phyloP scores from a whole-genome alignment of 2,113 vertebrate genomes.

The Marcusenius ussheri region DNA sequence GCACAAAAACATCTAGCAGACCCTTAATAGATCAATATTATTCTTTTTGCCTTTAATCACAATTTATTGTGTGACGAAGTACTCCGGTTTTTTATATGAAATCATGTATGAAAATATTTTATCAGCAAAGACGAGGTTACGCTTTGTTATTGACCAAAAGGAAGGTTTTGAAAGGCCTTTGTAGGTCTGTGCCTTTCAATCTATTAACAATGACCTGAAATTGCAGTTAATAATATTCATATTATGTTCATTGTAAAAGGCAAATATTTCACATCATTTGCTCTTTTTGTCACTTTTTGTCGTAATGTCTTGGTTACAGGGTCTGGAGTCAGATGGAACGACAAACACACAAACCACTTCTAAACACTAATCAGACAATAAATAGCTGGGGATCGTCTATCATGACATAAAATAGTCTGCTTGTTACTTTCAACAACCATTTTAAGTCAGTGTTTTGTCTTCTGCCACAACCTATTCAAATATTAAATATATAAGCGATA shows the following conservation, averaged over 20 bases:
- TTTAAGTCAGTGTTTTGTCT: neutral
- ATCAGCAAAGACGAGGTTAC: neutral
- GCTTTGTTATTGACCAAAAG: neutral
- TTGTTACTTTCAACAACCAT: neutral
- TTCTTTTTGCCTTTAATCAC: neutral
- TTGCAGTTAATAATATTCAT: neutral
- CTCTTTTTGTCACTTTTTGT: neutral
- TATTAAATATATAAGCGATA: neutral
- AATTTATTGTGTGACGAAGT: neutral
- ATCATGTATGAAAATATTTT: neutral
- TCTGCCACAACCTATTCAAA: neutral
- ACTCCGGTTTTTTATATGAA: neutral
- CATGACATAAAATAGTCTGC: neutral
- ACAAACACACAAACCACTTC: neutral
- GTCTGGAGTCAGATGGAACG: neutral
- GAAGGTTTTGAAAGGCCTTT: neutral
- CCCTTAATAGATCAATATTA: neutral
- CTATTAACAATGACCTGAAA: neutral
- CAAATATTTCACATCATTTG: neutral
- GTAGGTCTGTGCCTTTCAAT: neutral
- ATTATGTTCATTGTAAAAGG: neutral
- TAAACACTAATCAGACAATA: slow-evolving; percentile 2
- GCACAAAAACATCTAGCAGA: neutral
- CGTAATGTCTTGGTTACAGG: neutral
- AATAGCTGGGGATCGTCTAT: neutral